phyloP scores from a whole-genome alignment of 2,888 invertebrate genomes.

The Nomada fabriciana region DNA sequence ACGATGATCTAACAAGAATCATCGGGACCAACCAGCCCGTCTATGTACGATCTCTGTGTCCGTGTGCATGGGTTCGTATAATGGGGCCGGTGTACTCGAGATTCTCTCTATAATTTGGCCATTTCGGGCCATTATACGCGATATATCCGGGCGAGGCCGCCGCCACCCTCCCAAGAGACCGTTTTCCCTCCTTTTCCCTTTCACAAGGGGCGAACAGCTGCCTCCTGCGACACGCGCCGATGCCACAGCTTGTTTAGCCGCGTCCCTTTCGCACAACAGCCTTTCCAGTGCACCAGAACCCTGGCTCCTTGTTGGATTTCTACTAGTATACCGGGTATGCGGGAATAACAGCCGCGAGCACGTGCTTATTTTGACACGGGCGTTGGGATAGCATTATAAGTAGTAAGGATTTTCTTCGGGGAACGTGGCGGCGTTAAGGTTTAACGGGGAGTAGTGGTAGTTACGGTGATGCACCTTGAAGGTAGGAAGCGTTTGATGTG shows the following conservation, averaged over 20 bases:
- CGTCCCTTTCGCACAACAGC: conserved; percentile 31
- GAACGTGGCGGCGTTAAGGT: no score
- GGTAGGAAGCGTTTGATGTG: no score
- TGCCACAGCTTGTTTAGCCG: conserved; percentile 68
- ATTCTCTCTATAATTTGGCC: conserved; percentile 78
- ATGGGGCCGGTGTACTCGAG: conserved; percentile 54
- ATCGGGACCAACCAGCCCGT: not conserved
- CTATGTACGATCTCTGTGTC: not conserved
- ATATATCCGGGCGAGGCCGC: conserved; percentile 55
- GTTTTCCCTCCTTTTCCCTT: conserved; percentile 68
- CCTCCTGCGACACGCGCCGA: conserved; percentile 79
- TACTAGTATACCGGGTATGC: not conserved
- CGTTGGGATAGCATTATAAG: not conserved
- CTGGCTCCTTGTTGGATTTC: conserved; percentile 9
- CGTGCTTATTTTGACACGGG: conserved; percentile 31
- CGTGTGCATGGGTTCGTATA: not conserved
- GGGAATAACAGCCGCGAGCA: not conserved
- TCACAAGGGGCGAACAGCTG: conserved; percentile 74
- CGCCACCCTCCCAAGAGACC: conserved; percentile 53
- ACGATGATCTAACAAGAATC: conserved; percentile 22
- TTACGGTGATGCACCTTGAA: no score
- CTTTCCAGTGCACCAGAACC: conserved; percentile 29
- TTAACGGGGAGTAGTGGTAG: no score
- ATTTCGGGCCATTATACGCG: conserved; percentile 77
- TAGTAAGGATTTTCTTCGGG: conserved; percentile 1